Conservation (phyloP, 1,140 invertebrate species). For the Halotydeus destructor region DNA sequence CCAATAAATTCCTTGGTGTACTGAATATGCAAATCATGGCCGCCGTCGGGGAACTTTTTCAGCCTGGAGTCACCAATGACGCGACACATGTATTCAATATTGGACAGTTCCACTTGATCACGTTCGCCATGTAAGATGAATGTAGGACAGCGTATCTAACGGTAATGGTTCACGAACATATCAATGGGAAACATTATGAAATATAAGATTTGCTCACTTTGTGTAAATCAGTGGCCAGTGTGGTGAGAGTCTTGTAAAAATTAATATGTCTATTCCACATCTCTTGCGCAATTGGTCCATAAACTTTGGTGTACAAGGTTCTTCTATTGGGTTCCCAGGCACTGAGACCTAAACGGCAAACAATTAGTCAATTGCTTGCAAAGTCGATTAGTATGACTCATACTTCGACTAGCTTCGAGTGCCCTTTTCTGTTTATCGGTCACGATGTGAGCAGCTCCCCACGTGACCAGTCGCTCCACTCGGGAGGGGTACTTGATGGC, state of each 20-base stretch:
- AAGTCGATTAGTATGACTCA: no score
- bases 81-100: constrained; percentile 44
- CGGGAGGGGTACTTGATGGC: constrained; percentile 10
- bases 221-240: not conserved
- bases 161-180: constrained; percentile 41
- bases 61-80: constrained; percentile 44
- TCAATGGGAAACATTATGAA: no score
- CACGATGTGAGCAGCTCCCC: constrained; percentile 6
- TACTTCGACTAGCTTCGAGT: not conserved
- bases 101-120: constrained; percentile 38
- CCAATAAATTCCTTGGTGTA: constrained; percentile 59
- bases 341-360: no score
- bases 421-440: constrained; percentile 1
- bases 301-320: not conserved
- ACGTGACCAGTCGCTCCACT: constrained; percentile 3
- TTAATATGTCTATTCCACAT: not conserved
- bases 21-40: constrained; percentile 58
- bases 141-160: constrained; percentile 24
- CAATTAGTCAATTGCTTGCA: no score
- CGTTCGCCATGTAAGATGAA: constrained; percentile 11
- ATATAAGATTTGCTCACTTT: no score
- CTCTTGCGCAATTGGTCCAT: not conserved
- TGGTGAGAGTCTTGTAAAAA: not conserved
- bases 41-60: constrained; percentile 49
- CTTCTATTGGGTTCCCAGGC: not conserved